Evolutionary conservation across 2,888 invertebrate genomes (phyloP).

Genomic region (Xylota segnis): DNA sequence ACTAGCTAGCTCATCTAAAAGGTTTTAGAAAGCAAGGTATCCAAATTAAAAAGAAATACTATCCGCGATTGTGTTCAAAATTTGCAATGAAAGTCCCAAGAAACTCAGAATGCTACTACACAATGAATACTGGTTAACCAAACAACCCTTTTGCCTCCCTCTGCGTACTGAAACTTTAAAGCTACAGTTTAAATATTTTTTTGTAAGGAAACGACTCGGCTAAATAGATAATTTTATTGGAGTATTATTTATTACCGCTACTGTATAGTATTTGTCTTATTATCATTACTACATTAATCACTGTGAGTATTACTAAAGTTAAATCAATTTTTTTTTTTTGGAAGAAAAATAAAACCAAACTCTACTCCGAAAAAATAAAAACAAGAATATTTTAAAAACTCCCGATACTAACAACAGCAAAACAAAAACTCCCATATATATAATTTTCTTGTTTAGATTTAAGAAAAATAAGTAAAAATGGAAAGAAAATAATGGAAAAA

Average conservation of each 20-base stretch:
- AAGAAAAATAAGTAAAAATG: not conserved
- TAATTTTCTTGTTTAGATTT: conserved; percentile 42
- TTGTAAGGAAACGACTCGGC: not conserved
- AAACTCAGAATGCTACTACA: no score
- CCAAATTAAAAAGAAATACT: no score
- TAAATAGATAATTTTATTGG: not conserved
- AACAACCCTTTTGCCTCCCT: no score
- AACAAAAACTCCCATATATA: conserved; percentile 2
- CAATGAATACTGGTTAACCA: no score
- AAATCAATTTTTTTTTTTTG: not conserved
- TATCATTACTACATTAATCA: conserved; percentile 34
- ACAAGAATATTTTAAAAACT: conserved; percentile 27
- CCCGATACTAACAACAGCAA: conserved; percentile 20
- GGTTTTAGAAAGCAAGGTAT: no score
- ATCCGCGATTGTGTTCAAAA: no score
- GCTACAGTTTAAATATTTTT: not conserved
- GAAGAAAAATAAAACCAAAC: not conserved
- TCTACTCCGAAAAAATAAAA: conserved; percentile 13
- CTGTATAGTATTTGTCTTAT: conserved; percentile 26
- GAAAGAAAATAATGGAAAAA: conserved; percentile 5
- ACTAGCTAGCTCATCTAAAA: no score
- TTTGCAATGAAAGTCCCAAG: no score
- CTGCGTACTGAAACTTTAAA: not conserved
- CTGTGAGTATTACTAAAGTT: conserved; percentile 50
- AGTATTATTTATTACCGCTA: conserved; percentile 16